Base-by-base conservation (phyloP, 2,888 invertebrate genomes). In the Eurytoma adleriae region DNA sequence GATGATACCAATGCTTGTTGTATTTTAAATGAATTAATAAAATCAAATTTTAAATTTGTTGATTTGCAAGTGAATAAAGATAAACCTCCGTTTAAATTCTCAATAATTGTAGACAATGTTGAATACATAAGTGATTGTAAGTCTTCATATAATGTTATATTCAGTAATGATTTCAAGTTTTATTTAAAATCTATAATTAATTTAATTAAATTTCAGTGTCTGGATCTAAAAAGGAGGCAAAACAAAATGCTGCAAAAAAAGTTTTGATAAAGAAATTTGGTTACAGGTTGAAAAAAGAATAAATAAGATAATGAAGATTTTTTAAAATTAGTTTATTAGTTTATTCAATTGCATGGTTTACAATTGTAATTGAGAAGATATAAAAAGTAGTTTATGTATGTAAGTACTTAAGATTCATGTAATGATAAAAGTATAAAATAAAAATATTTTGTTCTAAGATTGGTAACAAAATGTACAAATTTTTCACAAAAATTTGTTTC, bases 91-190 rank as follows among this genome's bases (percentile, higher is more conserved):
- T 76, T 76, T 68, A 18, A n/a, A 27, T 76, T 67, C 59, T 24
- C 75, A 12, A n/a, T 67, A 61, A 2, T 59, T 50, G 3, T 76
- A 1, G 61, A 76, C 68, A 30, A 61, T 68, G 3, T 68, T 7
- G 68, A 76, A 68, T 68, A 68, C 30, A 18, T 76, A n/a, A 61
- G 75, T 14, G 68, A 76, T 61, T 18, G 75, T 76, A 76, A 76
- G 75, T 68, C 30, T 14, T 2, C 4, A n/a, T 4, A 64, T 64
- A n/a, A 30, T 30, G 7, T 40, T 13, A 30, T 30, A 24, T 24
- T 59, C 4, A 30, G 30, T 30, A 40, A 24, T 57, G 14, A 59
- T 3, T 59, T 14, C 18, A 30, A 73, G 30, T n/a, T 64, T 30
- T n/a, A 27, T 27, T 40, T 4, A 54, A 64, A 27, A 40, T 14